phyloP scores from a whole-genome alignment of 2,113 vertebrate species.

The Chloropsis hardwickii region DNA sequence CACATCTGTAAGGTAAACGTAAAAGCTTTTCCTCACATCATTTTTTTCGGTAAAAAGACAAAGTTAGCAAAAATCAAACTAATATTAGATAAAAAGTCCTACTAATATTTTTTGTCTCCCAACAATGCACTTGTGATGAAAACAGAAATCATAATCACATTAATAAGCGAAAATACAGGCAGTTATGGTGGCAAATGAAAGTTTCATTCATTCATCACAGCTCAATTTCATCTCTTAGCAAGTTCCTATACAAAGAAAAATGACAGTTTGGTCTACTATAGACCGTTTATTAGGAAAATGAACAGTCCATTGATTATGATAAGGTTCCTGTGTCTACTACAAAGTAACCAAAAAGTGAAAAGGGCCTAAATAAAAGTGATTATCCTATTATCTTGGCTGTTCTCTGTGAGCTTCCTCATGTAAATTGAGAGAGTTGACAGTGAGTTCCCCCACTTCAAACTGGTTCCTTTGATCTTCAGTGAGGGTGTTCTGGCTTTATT shows the following conservation, averaged over 20 bases:
- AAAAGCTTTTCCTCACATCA: not conserved
- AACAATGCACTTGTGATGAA: not conserved
- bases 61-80: not conserved
- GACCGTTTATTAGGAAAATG: not conserved
- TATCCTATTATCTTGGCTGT: not conserved
- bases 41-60: not conserved
- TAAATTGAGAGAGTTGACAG: not conserved
- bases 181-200: not conserved
- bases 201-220: not conserved
- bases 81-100: not conserved
- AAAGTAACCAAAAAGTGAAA: not conserved
- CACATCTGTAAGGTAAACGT: not conserved
- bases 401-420: not conserved
- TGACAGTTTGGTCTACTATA: not conserved
- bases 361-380: not conserved
- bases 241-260: not conserved
- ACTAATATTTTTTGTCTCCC: not conserved
- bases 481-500: not conserved
- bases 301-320: not conserved
- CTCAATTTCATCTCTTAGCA: not conserved
- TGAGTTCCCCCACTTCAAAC: not conserved
- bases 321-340: not conserved
- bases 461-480: not conserved
- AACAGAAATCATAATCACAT: not conserved
- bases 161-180: not conserved